A percentile compares a stretch with the other conserved stretches of the same genome.
Conservation (phyloP, 2,797 vertebrate genomes). For the Lacerta viridis region DNA sequence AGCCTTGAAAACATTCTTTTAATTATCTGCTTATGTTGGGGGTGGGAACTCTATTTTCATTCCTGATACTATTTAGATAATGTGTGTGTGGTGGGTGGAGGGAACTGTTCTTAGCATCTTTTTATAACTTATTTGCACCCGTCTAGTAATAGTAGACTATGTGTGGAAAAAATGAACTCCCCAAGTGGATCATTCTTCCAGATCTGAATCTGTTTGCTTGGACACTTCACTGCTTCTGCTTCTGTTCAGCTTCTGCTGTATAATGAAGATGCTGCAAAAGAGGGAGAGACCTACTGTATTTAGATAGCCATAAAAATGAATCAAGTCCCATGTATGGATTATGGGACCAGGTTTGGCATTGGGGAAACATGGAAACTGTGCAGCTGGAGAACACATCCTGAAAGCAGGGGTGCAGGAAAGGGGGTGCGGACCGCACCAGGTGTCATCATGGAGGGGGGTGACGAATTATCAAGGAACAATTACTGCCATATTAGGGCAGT, state of each 20-base stretch:
- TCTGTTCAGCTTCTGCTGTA: background rate
- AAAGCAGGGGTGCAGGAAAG: background rate
- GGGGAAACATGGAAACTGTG: background rate
- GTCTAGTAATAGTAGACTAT: constrained; percentile 9
- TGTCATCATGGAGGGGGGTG: no score
- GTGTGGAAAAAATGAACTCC: background rate
- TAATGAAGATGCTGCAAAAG: background rate
- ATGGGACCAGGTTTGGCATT: background rate
- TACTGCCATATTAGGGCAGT: no score
- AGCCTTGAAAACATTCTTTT: constrained; percentile 39
- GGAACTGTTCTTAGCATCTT: constrained; percentile 26
- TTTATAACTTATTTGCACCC: constrained; percentile 13
- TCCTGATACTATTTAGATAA: constrained; percentile 31
- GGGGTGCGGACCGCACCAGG: no score
- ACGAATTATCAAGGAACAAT: no score
- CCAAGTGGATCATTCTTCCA: background rate
- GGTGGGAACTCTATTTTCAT: constrained; percentile 46
- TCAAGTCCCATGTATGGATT: background rate
- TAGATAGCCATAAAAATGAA: background rate
- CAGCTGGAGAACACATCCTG: background rate
- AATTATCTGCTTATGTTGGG: constrained; percentile 20
- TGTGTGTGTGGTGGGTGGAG: background rate
- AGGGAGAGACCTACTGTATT: no score
- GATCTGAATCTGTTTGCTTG: background rate
- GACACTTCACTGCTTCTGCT: background rate